phyloP scores from a whole-genome alignment of 2,113 vertebrate species.

The Aspidoscelis tigris region DNA sequence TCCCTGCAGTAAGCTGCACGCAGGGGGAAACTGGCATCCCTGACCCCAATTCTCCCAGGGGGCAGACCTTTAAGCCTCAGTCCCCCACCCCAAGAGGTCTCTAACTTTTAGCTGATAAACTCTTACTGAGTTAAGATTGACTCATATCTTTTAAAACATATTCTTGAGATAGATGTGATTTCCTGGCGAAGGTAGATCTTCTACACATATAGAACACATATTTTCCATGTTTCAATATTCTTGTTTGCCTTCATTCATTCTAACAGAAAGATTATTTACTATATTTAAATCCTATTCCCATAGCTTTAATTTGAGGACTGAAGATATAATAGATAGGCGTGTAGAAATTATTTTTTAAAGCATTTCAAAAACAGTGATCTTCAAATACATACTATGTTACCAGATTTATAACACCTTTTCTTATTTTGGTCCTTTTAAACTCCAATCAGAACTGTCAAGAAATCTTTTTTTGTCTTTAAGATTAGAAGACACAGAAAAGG shows the following conservation, averaged over 20 bases:
- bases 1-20: too few relatives aligned
- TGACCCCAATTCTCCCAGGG: too few relatives aligned
- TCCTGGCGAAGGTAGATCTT: neutral
- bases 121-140: neutral
- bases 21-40: too few relatives aligned
- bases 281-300: too few relatives aligned
- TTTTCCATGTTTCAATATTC: neutral
- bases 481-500: slow-evolving; percentile 22
- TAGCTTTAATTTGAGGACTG: neutral
- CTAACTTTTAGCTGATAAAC: too few relatives aligned
- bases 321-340: neutral
- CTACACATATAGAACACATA: neutral
- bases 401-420: neutral
- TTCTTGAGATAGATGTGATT: neutral
- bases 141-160: neutral
- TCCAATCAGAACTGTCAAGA: neutral
- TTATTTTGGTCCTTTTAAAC: neutral
- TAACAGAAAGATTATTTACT: neutral
- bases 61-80: too few relatives aligned
- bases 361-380: neutral
- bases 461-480: slow-evolving; percentile 25
- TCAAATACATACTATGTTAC: neutral
- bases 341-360: neutral
- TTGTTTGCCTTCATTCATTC: slow-evolving; percentile 2
- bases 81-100: too few relatives aligned